Percentiles rank a stretch among this genome's conserved stretches.
phyloP scores from a whole-genome alignment of 2,888 invertebrate genomes.

The Hyles lineata region DNA sequence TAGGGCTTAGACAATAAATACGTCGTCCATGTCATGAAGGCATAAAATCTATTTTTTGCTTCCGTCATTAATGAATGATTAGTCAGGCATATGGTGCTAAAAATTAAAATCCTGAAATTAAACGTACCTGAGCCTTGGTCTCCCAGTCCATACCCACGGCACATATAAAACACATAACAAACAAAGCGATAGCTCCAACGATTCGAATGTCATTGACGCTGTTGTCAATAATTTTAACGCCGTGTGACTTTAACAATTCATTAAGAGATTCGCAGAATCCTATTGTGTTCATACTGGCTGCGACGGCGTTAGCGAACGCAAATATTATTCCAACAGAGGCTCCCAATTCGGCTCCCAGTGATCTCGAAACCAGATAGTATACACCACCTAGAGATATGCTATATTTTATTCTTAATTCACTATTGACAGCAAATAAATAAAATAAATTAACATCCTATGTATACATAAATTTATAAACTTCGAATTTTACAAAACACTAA shows the following conservation, averaged over 20 bases:
- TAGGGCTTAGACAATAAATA: no score
- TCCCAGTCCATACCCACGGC: constrained; percentile 98
- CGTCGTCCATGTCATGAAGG: no score
- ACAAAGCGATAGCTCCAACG: constrained; percentile 90
- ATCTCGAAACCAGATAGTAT: constrained; percentile 97
- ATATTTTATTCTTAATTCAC: background rate
- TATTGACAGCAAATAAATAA: background rate
- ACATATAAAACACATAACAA: constrained; percentile 93
- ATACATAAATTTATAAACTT: no score
- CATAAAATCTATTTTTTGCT: no score
- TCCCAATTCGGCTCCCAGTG: constrained; percentile 97
- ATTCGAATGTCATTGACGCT: constrained; percentile 91
- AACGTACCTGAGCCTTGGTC: constrained; percentile 89
- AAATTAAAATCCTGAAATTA: no score
- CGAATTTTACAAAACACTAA: no score
- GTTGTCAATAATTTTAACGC: constrained; percentile 89
- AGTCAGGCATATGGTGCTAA: no score
- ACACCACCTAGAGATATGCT: constrained; percentile 89
- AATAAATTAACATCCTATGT: no score
- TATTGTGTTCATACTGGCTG: constrained; percentile 98
- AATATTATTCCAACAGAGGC: constrained; percentile 98
- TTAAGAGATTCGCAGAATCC: constrained; percentile 97
- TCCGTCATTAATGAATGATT: no score
- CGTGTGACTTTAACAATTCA: constrained; percentile 87
- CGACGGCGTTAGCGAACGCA: constrained; percentile 97